A percentile compares a stretch with the other conserved stretches of the same genome.
Evolutionary conservation across 2,888 invertebrate species (phyloP).

Genomic region (Oithona nana): DNA sequence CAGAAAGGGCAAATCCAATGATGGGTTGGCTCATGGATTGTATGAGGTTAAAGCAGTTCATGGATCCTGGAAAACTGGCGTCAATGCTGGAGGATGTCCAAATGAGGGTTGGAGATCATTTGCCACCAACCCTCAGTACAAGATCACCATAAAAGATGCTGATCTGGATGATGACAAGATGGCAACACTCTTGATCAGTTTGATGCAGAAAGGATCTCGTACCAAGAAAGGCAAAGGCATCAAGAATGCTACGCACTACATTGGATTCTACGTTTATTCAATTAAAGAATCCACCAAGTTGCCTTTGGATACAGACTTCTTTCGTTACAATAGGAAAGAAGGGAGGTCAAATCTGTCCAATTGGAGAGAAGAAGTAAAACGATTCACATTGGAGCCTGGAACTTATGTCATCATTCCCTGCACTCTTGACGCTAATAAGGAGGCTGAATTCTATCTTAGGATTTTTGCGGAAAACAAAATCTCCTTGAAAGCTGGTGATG

Average conservation of each 20-base stretch:
- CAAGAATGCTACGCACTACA: neutral
- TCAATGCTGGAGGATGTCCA: neutral
- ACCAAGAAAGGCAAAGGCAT: neutral
- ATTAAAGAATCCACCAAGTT: neutral
- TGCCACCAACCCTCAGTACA: neutral
- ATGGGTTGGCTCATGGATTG: constrained; percentile 11
- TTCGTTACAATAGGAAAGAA: neutral
- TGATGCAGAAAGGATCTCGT: neutral
- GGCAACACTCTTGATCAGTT: neutral
- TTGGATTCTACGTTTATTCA: neutral
- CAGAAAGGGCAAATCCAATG: no score
- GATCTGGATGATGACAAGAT: neutral
- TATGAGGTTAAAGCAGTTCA: neutral
- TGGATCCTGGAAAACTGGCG: neutral
- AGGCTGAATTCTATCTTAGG: neutral
- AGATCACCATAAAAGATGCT: neutral
- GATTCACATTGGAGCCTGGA: neutral
- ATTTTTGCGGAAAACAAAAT: neutral
- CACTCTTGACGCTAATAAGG: neutral
- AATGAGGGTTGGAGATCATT: neutral
- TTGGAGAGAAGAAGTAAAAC: neutral
- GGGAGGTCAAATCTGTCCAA: neutral
- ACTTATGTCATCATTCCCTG: neutral
- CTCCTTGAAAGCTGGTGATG: no score
- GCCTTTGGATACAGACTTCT: neutral